phyloP scores from a whole-genome alignment of 2,113 vertebrate genomes.

The Pelmatolapia mariae region DNA sequence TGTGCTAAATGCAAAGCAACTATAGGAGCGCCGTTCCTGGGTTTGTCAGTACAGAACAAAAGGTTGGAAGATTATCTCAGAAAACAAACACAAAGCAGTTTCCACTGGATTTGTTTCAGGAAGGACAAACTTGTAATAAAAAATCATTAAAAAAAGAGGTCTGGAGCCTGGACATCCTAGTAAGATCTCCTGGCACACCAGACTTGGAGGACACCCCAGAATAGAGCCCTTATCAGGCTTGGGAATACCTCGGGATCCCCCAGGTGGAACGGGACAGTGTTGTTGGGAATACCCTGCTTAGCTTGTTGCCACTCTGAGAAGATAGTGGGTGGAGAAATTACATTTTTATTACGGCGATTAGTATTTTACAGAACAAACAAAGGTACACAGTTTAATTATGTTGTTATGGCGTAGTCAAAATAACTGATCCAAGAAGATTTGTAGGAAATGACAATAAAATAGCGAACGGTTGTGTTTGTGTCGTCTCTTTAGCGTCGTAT shows the following conservation, averaged over 20 bases:
- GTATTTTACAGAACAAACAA: neutral
- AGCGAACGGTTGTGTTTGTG: neutral
- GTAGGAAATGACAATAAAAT: neutral
- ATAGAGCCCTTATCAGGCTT: neutral
- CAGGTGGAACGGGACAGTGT: neutral
- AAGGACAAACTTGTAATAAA: neutral
- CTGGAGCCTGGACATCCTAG: neutral
- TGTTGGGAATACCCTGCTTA: neutral
- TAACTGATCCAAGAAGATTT: neutral
- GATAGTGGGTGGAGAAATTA: neutral
- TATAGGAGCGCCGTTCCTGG: neutral
- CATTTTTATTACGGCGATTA: neutral
- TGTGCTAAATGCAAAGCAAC: neutral
- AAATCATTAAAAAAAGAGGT: neutral
- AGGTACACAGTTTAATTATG: neutral
- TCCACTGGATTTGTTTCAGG: neutral
- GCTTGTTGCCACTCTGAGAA: neutral
- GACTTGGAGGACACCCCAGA: neutral
- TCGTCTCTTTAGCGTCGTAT: neutral
- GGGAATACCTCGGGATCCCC: neutral
- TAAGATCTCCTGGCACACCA: neutral
- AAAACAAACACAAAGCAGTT: neutral
- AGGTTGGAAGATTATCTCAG: neutral
- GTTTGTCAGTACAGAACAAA: neutral
- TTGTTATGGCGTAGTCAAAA: neutral